Evolutionary conservation across 2,888 invertebrate species (phyloP).

Genomic region (Athripsodes cinereus): DNA sequence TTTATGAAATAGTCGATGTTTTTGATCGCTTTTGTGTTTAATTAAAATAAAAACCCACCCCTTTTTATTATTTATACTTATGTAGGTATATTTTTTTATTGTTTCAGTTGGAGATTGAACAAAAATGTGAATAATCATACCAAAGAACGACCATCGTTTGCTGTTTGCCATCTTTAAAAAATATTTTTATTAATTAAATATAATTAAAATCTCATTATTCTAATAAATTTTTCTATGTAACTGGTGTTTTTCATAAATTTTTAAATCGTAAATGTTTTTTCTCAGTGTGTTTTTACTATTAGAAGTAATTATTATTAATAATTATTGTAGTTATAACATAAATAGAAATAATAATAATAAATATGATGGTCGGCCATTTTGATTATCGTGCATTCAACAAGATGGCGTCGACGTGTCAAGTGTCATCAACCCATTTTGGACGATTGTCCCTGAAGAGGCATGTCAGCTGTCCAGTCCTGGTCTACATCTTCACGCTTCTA

Average conservation of each 20-base stretch:
- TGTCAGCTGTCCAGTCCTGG: background rate
- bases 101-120: background rate
- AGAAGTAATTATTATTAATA: background rate
- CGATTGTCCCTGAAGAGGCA: slow-evolving; percentile 1
- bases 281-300: background rate
- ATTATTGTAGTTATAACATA: too few relatives aligned
- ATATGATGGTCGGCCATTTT: slow-evolving; percentile 11
- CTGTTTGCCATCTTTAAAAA: background rate
- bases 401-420: slow-evolving; percentile 1
- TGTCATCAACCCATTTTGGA: background rate
- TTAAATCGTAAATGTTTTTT: background rate
- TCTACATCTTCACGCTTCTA: slow-evolving; percentile 7
- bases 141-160: background rate
- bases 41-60: too few relatives aligned
- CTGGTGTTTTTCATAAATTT: too few relatives aligned
- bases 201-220: background rate
- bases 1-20: too few relatives aligned
- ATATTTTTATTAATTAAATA: background rate
- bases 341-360: background rate
- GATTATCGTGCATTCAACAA: slow-evolving; percentile 5
- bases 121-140: background rate
- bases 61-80: too few relatives aligned
- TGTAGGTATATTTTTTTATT: background rate
- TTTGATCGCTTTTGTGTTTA: too few relatives aligned
- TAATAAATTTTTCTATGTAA: too few relatives aligned